These are phyloP conservation scores for Theristus sp. DNA, from an alignment of 2,888 invertebrate genomes.

Conservation along the genomic window DNA sequence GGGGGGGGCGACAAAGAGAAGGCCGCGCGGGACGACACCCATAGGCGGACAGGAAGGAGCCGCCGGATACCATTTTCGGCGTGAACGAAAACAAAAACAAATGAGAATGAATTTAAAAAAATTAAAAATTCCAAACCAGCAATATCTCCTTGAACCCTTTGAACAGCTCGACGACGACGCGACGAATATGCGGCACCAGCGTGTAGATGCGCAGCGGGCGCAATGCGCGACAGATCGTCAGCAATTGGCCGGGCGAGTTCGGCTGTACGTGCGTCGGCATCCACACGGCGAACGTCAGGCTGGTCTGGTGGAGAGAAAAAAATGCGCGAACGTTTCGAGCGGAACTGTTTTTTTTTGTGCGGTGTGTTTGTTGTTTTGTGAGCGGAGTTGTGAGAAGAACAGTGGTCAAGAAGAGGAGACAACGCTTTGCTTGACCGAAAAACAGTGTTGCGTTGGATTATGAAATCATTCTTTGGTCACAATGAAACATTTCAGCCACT, in stretches of 20 bases:
- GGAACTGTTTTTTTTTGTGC: neutral
- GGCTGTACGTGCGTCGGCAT: slow-evolving; percentile 78
- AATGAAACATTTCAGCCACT: no score
- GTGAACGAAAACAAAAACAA: no score
- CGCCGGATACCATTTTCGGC: no score
- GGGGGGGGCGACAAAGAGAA: no score
- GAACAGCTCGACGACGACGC: slow-evolving; percentile 93
- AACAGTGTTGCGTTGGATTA: neutral
- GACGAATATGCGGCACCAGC: slow-evolving; percentile 45
- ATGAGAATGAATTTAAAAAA: neutral
- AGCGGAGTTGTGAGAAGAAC: neutral
- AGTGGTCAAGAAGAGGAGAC: no score
- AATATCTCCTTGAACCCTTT: slow-evolving; percentile 96
- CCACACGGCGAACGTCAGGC: slow-evolving; percentile 84
- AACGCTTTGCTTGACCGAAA: no score
- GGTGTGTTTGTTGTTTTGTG: neutral
- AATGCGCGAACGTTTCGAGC: no score
- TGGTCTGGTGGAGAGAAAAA: slow-evolving; percentile 65
- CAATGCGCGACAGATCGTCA: slow-evolving; percentile 89
- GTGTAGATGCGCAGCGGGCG: slow-evolving; percentile 77
- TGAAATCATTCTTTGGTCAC: neutral
- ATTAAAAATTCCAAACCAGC: slow-evolving; percentile 42
- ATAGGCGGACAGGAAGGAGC: no score
- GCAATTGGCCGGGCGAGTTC: slow-evolving; percentile 73
- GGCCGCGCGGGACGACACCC: no score